Evolutionary conservation across 2,888 invertebrate species (phyloP).

Genomic region (Congeria kusceri): DNA sequence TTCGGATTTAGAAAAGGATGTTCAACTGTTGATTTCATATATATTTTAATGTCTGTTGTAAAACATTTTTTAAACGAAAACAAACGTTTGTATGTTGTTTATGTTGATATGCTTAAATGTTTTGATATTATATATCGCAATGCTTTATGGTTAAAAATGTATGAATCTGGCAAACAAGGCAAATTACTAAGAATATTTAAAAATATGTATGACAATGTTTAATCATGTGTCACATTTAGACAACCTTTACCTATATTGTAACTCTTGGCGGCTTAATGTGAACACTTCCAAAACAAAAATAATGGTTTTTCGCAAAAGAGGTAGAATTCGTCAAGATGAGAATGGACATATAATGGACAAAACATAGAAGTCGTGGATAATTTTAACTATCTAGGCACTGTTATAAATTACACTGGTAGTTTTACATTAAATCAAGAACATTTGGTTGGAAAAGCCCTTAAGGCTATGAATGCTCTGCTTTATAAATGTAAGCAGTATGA

Average conservation of each 20-base stretch:
- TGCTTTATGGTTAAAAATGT: not conserved
- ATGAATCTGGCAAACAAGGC: not conserved
- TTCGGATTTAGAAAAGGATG: not conserved
- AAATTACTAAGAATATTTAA: not conserved
- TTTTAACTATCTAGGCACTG: not conserved
- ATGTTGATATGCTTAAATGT: slow-evolving; percentile 1
- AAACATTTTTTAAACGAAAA: not conserved
- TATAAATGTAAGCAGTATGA: not conserved
- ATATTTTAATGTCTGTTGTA: not conserved
- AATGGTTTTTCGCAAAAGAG: slow-evolving; percentile 4
- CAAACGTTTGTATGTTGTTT: not conserved
- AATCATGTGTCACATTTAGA: slow-evolving; percentile 1
- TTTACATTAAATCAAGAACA: not conserved
- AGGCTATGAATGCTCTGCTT: not conserved
- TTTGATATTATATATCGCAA: not conserved
- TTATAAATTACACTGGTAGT: slow-evolving; percentile 1
- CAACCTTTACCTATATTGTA: not conserved
- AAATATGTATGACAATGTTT: not conserved
- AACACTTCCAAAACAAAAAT: not conserved
- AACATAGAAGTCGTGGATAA: not conserved
- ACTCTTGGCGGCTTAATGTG: not conserved
- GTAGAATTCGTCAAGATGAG: not conserved
- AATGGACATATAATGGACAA: slow-evolving; percentile 3
- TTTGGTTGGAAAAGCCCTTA: not conserved
- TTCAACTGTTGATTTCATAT: not conserved